phyloP scores from a whole-genome alignment of 2,888 invertebrate species.

The Steromphala cineraria region DNA sequence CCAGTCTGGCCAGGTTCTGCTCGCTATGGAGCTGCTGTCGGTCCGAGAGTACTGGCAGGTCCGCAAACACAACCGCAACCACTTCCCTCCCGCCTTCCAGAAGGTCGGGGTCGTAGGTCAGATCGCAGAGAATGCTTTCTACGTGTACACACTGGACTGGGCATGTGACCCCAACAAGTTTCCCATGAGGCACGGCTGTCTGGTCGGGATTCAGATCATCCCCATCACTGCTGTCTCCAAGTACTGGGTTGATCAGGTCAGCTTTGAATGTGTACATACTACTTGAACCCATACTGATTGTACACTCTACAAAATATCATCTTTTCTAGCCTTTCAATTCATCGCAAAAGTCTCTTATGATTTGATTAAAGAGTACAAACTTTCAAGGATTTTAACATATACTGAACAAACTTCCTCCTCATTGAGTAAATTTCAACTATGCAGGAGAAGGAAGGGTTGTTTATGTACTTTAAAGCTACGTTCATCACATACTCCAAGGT shows the following conservation, averaged over 20 bases:
- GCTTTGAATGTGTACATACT: neutral
- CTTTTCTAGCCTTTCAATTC: too few species aligned
- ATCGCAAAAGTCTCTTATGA: too few species aligned
- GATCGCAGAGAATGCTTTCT: slow-evolving; percentile 60
- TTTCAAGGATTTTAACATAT: too few species aligned
- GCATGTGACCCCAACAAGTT: slow-evolving; percentile 62
- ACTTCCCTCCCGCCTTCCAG: slow-evolving; percentile 58
- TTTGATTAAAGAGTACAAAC: too few species aligned
- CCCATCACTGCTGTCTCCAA: slow-evolving; percentile 60
- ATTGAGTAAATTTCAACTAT: too few species aligned
- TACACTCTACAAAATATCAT: too few species aligned
- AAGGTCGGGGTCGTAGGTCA: slow-evolving; percentile 56
- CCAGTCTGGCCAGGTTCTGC: slow-evolving; percentile 54
- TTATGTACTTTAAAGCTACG: too few species aligned
- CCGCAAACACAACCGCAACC: slow-evolving; percentile 48
- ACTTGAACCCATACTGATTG: neutral
- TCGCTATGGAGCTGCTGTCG: slow-evolving; percentile 60
- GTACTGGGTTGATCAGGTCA: slow-evolving; percentile 62
- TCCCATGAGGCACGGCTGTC: slow-evolving; percentile 63
- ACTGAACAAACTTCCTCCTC: too few species aligned
- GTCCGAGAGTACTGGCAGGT: slow-evolving; percentile 66
- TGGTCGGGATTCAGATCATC: slow-evolving; percentile 64
- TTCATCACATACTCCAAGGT: too few species aligned
- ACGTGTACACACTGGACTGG: slow-evolving; percentile 64
- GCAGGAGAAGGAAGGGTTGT: too few species aligned